Percentiles rank a stretch among this genome's conserved stretches.
Evolutionary conservation across 2,888 invertebrate genomes (phyloP).

Genomic region (Catocala sponsa): DNA sequence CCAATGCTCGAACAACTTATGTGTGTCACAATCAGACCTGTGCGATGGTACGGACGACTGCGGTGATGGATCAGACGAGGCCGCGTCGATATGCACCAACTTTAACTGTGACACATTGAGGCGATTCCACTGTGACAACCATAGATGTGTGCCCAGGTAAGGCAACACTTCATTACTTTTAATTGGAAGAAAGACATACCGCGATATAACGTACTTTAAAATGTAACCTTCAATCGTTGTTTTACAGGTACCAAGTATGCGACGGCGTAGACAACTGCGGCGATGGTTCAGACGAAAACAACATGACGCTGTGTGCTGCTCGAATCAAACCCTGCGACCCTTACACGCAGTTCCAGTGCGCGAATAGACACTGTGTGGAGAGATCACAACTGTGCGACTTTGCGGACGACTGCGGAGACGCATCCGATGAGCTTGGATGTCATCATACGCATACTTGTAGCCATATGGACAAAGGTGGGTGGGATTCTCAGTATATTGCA

Average conservation of each 20-base stretch:
- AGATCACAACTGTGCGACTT: slow-evolving; percentile 94
- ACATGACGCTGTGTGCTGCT: slow-evolving; percentile 95
- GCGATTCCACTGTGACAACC: slow-evolving; percentile 96
- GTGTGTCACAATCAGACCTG: slow-evolving; percentile 95
- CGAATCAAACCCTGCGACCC: slow-evolving; percentile 93
- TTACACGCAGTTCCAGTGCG: slow-evolving; percentile 94
- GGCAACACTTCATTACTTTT: not conserved
- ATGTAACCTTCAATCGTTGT: too few species aligned
- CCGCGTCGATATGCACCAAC: slow-evolving; percentile 92
- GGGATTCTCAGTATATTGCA: too few species aligned
- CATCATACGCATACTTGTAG: slow-evolving; percentile 90
- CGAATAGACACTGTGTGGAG: slow-evolving; percentile 95
- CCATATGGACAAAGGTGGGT: slow-evolving; percentile 71
- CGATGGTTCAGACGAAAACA: slow-evolving; percentile 98
- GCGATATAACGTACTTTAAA: too few species aligned
- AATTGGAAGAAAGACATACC: too few species aligned
- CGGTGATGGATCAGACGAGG: slow-evolving; percentile 96
- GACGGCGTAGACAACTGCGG: slow-evolving; percentile 98
- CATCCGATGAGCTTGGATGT: slow-evolving; percentile 96
- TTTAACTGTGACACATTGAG: slow-evolving; percentile 95
- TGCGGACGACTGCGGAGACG: slow-evolving; percentile 96
- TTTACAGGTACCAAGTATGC: slow-evolving; percentile 92
- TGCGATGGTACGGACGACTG: slow-evolving; percentile 98
- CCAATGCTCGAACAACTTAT: slow-evolving; percentile 97
- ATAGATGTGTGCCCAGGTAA: slow-evolving; percentile 93